These are phyloP conservation scores for Actenoides hombroni DNA, from an alignment of 2,113 vertebrate species.

Conservation along the genomic window DNA sequence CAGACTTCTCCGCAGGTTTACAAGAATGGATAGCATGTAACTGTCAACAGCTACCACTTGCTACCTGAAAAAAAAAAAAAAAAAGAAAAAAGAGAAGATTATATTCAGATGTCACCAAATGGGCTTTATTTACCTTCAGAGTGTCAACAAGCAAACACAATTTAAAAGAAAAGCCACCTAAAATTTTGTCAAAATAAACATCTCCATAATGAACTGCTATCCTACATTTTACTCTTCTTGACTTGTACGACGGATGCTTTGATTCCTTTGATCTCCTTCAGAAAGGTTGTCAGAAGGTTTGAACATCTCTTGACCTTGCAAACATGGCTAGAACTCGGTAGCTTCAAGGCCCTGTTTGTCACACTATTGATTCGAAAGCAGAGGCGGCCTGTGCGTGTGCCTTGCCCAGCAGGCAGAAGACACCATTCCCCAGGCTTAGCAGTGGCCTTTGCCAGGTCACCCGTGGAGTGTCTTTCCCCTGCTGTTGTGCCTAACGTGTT, in stretches of 20 bases:
- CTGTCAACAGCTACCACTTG: not conserved
- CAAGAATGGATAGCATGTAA: not conserved
- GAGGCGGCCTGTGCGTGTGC: not conserved
- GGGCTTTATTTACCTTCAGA: not conserved
- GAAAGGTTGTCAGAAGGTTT: not conserved
- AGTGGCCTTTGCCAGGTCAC: not conserved
- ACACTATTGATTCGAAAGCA: not conserved
- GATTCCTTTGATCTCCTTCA: not conserved
- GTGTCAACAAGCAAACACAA: not conserved
- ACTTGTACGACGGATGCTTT: not conserved
- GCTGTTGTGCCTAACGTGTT: not conserved
- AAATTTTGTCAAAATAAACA: not conserved
- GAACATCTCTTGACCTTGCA: not conserved
- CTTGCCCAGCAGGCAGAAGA: not conserved
- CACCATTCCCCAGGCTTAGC: not conserved
- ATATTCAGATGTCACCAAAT: not conserved
- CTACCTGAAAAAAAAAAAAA: not conserved
- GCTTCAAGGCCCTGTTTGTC: not conserved
- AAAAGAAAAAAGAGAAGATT: not conserved
- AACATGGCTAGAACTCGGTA: not conserved
- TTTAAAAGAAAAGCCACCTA: not conserved
- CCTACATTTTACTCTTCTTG: not conserved
- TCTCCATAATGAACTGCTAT: not conserved
- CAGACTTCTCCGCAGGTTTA: not conserved
- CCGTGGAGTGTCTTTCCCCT: not conserved